Percentiles rank a stretch among this genome's conserved stretches.
Conservation (phyloP, 2,797 vertebrate species). For the Ibycter americanus region DNA sequence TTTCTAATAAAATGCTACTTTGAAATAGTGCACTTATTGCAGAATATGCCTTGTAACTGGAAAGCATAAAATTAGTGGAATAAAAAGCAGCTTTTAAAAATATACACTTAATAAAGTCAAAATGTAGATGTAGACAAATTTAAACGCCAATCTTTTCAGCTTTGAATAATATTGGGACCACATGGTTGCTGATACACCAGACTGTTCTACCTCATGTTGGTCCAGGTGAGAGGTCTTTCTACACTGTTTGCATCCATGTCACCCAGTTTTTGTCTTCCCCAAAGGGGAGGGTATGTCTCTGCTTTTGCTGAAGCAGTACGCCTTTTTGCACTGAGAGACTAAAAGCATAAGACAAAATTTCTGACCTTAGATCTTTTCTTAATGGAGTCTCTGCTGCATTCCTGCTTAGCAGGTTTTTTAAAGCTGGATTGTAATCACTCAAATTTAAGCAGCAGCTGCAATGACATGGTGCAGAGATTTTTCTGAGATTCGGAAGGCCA, state of each 20-base stretch:
- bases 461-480: neutral
- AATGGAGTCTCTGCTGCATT: neutral
- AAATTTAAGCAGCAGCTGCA: neutral
- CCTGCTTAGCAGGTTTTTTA: neutral
- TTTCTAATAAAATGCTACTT: neutral
- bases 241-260: neutral
- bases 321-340: neutral
- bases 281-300: neutral
- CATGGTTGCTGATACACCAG: neutral
- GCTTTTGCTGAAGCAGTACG: neutral
- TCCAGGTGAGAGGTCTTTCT: neutral
- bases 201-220: neutral
- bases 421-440: neutral
- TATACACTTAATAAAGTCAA: rapidly evolving
- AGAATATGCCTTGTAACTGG: neutral
- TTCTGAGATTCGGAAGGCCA: neutral
- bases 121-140: neutral
- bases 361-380: neutral
- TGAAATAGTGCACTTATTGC: neutral
- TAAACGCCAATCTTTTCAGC: neutral
- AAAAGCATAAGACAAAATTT: neutral
- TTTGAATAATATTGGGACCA: neutral
- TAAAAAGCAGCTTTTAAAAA: neutral
- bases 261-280: neutral
- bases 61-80: neutral